These are phyloP conservation scores for Conus betulinus DNA, from an alignment of 1,140 invertebrate genomes.

Conservation along the genomic window DNA sequence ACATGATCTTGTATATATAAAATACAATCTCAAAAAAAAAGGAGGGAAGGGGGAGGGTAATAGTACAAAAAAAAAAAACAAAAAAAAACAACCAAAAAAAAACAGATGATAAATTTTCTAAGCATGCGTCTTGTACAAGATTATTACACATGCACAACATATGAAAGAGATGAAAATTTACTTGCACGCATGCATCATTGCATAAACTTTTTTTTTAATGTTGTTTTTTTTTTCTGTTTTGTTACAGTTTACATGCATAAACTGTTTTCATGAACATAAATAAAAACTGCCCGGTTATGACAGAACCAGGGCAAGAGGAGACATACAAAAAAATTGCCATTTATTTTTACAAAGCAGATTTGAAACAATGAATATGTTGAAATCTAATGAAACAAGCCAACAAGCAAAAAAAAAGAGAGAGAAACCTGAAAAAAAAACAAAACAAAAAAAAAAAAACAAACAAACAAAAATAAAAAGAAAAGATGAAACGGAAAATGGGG, in stretches of 20 bases:
- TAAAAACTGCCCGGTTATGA: too few species aligned
- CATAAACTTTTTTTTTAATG: neutral
- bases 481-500: neutral
- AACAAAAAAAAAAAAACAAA: neutral
- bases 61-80: neutral
- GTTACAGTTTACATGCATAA: too few species aligned
- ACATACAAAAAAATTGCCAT: neutral
- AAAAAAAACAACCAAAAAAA: neutral
- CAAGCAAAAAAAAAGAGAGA: neutral
- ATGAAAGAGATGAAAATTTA: neutral
- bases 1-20: constrained; percentile 2
- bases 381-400: neutral
- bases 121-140: neutral
- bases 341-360: neutral
- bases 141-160: neutral
- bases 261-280: too few species aligned
- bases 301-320: neutral
- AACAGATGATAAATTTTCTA: neutral
- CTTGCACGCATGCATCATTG: neutral
- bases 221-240: too few species aligned
- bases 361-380: too few species aligned
- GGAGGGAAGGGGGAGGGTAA: neutral
- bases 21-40: neutral
- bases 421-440: too few species aligned
- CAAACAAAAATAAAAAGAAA: neutral